Evolutionary conservation across 2,888 invertebrate species (phyloP), one percentile per base, ranked within the genome.

Genomic region (Empis stercorea): DNA sequence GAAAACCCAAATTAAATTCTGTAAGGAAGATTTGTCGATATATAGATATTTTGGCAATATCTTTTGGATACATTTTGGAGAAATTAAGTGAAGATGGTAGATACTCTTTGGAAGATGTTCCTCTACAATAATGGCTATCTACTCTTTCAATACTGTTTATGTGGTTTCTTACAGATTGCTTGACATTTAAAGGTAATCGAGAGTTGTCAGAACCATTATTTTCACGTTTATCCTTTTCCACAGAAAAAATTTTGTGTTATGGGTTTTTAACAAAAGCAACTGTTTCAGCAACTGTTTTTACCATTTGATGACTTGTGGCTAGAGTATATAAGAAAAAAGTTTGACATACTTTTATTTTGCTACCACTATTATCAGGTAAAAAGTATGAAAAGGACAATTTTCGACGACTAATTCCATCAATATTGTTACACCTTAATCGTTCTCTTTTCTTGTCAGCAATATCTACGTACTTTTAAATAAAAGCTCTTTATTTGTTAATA

Each of bases 41-140:
- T 30, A 30, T n/a, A n/a, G n/a, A n/a, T n/a, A n/a, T n/a, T 30
- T 6, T 23, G 10, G 10, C 13, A 30, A 9, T 34, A 34, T n/a
- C n/a, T 34, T n/a, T 6, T 34, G 13, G 2, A n/a, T 13, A 34
- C 34, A 34, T 34, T 34, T n/a, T 34, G 13, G 34, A 3, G 2
- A 34, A 4, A 13, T 13, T n/a, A n/a, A 34, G 34, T n/a, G 13
- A 13, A 13, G 36, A 4, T 44, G 43, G 43, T 11, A 30, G 23
- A 44, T 32, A 44, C 7, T 34, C 23, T 36, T 23, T 44, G 34
- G 13, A 5, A 10, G 42, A 32, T 2, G 10, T 32, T 13, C 17
- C 30, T 6, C 43, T 30, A 7, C 43, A 43, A 16, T 43, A 43
- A 16, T 44, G 44, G 44, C 44, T 44, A 14, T 44, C 36, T 34